These are phyloP conservation scores for Caenorhabditis inopinata DNA, from an alignment of 1,140 invertebrate species.

Conservation along the genomic window DNA sequence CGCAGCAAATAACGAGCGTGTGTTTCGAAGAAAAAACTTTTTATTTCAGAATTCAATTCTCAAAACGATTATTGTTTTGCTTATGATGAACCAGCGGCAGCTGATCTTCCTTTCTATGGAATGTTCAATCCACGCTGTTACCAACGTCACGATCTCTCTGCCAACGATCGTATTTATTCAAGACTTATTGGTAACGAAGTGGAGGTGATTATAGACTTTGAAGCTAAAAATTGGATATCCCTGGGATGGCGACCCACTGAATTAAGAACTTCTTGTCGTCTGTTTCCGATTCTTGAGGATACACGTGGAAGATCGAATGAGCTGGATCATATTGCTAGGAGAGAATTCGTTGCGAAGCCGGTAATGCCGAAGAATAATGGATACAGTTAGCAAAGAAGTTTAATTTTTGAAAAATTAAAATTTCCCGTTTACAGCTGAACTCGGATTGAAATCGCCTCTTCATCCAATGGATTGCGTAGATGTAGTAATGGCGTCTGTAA, in stretches of 20 bases:
- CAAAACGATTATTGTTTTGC: slow-evolving; percentile 45
- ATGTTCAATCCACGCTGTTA: slow-evolving; percentile 48
- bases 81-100: slow-evolving; percentile 38
- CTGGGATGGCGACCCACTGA: slow-evolving; percentile 63
- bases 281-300: slow-evolving; percentile 50
- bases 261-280: slow-evolving; percentile 47
- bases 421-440: slow-evolving; percentile 28
- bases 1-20: too few species aligned
- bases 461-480: slow-evolving; percentile 51
- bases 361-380: slow-evolving; percentile 50
- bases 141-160: slow-evolving; percentile 39
- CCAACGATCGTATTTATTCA: slow-evolving; percentile 44
- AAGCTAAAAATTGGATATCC: slow-evolving; percentile 61
- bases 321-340: not conserved
- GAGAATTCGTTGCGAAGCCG: slow-evolving; percentile 25
- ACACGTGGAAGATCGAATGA: not conserved
- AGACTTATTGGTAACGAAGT: slow-evolving; percentile 55
- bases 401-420: not conserved
- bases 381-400: slow-evolving; percentile 37
- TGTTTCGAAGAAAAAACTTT: not conserved
- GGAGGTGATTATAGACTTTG: slow-evolving; percentile 62
- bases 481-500: slow-evolving; percentile 41
- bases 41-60: slow-evolving; percentile 46
- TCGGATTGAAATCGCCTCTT: slow-evolving; percentile 42
- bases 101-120: slow-evolving; percentile 45